Base-by-base conservation (phyloP, 2,113 vertebrate species). In the Bambusicola thoracicus region DNA sequence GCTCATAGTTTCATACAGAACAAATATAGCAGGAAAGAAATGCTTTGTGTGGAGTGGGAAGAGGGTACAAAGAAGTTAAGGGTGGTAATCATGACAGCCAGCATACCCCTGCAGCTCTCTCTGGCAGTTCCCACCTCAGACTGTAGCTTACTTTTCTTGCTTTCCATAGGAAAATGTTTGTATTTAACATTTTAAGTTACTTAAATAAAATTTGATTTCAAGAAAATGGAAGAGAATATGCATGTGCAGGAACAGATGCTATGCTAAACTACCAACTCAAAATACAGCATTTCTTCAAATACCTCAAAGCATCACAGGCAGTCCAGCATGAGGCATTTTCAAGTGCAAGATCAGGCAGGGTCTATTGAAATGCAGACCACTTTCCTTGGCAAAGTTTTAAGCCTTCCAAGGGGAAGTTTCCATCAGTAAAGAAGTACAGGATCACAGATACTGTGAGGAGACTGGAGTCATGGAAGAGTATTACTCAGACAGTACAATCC, bases 361-460 rank as follows among this genome's bases (percentile, higher is more conserved):
- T 89, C 94, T 93, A 76, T 77, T 91, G 90, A 96, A 96, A 92
- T 84, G 89, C 89, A 96, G 92, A 93, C 94, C 70, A 0, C 91
- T 94, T 96, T 96, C 94, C 96, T 91, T 91, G 88, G 95, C 95
- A 95, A 96, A 97, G 85, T 94, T 94, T 85, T 86, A 66, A 84
- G 79, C 61, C 81, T 94, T 96, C 59, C 93, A 91, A 91, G 90
- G 94, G 72, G 59, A 91, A 80, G 87, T 67, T 94, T 73, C 70
- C 78, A 85, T 65, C 82, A 87, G 34, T 92, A 85, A 95, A 84
- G 81, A 53, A 93, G 68, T 75, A 90, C n/a, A 63, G 80, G 76
- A 80, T 85, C 93, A 89, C 91, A 95, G 87, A 95, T 81, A 94
- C 73, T 88, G 91, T 91, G 91, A 95, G 81, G 83, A 87, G 68